Conservation (phyloP, 2,888 invertebrate species). For the Gymnosoma rotundatum region DNA sequence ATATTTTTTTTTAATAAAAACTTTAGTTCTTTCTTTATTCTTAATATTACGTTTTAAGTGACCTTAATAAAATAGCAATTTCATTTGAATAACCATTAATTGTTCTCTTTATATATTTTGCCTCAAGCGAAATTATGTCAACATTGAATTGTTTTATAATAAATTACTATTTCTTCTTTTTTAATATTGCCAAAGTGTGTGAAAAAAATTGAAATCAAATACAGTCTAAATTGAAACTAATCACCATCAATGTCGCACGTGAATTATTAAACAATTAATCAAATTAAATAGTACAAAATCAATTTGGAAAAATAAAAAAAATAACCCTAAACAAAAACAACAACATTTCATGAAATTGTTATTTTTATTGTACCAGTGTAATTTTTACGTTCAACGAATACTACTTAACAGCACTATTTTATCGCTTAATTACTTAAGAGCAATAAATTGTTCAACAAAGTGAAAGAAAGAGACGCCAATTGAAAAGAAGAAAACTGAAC, state of each 20-base stretch:
- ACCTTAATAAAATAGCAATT: no score
- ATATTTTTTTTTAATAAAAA: no score
- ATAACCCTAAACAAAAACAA: slow-evolving; percentile 14
- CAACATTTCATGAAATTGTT: slow-evolving; percentile 6
- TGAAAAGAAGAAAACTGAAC: slow-evolving; percentile 32
- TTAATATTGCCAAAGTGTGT: no score
- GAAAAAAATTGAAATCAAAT: neutral
- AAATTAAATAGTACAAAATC: slow-evolving; percentile 39
- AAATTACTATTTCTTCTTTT: no score
- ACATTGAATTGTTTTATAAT: no score
- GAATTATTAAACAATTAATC: slow-evolving; percentile 63
- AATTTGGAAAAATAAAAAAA: slow-evolving; percentile 23
- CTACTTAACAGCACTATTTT: slow-evolving; percentile 5
- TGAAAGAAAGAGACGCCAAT: slow-evolving; percentile 32
- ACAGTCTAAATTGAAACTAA: slow-evolving; percentile 28
- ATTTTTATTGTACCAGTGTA: slow-evolving; percentile 39
- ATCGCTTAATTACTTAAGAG: slow-evolving; percentile 62
- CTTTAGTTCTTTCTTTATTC: no score
- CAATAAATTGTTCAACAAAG: slow-evolving; percentile 55
- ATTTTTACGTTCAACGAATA: neutral
- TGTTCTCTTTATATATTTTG: neutral
- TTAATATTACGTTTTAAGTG: no score
- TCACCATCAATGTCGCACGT: slow-evolving; percentile 63
- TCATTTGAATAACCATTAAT: no score
- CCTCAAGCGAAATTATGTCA: neutral